Evolutionary conservation across 2,888 invertebrate species (phyloP).

Genomic region (Troides aeacus): DNA sequence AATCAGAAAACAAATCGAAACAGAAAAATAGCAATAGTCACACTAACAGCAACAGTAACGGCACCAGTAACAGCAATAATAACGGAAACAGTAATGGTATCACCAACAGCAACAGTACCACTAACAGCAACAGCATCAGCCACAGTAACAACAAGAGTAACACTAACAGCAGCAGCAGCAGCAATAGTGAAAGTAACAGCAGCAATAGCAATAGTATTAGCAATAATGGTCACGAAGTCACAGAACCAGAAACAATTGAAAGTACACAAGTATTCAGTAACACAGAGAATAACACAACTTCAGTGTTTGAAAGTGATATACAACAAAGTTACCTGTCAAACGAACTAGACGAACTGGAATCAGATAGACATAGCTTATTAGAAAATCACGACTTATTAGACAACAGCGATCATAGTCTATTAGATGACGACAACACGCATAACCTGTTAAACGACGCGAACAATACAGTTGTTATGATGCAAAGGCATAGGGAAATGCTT

Average conservation of each 20-base stretch:
- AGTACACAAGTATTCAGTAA: conserved; percentile 37
- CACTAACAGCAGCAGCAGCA: conserved; percentile 46
- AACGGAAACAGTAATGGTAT: conserved; percentile 53
- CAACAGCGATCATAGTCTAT: conserved; percentile 68
- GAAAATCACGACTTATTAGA: conserved; percentile 73
- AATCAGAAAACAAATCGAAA: conserved; percentile 74
- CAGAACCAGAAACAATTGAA: conserved; percentile 47
- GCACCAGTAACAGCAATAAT: conserved; percentile 38
- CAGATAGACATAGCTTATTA: conserved; percentile 73
- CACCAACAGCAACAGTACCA: not conserved
- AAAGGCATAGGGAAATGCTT: conserved; percentile 68
- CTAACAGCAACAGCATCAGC: not conserved
- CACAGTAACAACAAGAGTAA: conserved; percentile 55
- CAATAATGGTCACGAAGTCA: conserved; percentile 60
- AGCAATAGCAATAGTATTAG: conserved; percentile 53
- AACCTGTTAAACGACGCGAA: conserved; percentile 63
- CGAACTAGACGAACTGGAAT: conserved; percentile 71
- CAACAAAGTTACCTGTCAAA: conserved; percentile 60
- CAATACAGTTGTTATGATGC: conserved; percentile 64
- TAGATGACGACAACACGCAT: conserved; percentile 70
- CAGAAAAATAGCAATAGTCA: conserved; percentile 66
- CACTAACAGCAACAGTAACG: conserved; percentile 51
- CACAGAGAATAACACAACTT: conserved; percentile 39
- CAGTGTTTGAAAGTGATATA: conserved; percentile 64
- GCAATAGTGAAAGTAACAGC: conserved; percentile 38